A percentile compares a stretch with the other conserved stretches of the same genome.
phyloP scores from a whole-genome alignment of 2,113 vertebrate genomes.

The Myrmecobius fasciatus region DNA sequence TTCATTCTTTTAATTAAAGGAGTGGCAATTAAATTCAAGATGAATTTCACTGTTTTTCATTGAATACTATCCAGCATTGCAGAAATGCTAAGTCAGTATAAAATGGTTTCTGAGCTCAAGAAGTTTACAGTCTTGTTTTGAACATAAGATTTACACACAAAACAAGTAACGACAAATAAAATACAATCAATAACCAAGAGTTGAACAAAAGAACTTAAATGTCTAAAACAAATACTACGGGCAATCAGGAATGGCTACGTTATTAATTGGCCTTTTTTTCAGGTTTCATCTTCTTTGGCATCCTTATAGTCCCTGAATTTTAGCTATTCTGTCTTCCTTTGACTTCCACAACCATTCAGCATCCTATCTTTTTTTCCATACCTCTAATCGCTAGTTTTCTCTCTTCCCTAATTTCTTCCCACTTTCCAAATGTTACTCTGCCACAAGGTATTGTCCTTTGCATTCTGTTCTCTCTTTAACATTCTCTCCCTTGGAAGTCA shows the following conservation, averaged over 20 bases:
- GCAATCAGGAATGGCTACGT: not conserved
- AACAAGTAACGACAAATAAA: not conserved
- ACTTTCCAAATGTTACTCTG: not conserved
- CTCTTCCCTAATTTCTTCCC: not conserved
- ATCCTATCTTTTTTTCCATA: not conserved
- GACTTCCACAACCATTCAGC: not conserved
- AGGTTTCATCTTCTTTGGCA: not conserved
- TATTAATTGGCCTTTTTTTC: not conserved
- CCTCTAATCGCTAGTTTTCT: not conserved
- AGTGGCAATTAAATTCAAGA: not conserved
- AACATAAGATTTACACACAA: not conserved
- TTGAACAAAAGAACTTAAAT: not conserved
- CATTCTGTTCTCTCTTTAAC: not conserved
- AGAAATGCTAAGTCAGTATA: not conserved
- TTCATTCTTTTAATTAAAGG: not conserved
- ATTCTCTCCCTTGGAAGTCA: not conserved
- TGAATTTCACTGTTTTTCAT: not conserved
- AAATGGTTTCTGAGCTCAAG: not conserved
- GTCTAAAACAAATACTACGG: not conserved
- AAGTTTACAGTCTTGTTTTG: not conserved
- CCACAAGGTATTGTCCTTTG: not conserved
- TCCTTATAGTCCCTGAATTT: not conserved
- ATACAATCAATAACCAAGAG: not conserved
- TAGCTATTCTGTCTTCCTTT: not conserved
- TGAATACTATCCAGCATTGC: not conserved